phyloP scores from a whole-genome alignment of 2,113 vertebrate genomes.

The Trematocara zebra region DNA sequence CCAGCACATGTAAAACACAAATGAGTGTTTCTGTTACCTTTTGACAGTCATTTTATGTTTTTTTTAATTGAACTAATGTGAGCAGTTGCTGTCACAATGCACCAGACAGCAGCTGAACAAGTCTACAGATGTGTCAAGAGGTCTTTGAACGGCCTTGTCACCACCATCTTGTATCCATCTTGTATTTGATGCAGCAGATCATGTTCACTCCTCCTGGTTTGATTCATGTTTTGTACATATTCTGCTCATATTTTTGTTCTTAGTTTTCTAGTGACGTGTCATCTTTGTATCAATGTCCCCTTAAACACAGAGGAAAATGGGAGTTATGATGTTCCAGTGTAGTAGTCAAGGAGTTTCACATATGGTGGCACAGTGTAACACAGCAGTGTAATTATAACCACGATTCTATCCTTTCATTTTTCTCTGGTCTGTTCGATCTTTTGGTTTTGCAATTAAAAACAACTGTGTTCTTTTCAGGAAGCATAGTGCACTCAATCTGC shows the following conservation, averaged over 20 bases:
- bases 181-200: constrained; percentile 5
- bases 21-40: constrained; percentile 18
- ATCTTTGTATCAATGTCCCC: constrained; percentile 40
- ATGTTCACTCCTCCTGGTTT: background rate
- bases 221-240: constrained; percentile 81
- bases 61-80: constrained; percentile 33
- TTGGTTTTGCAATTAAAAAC: constrained; percentile 55
- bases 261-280: constrained; percentile 76
- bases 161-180: background rate
- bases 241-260: constrained; percentile 70
- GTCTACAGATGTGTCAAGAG: background rate
- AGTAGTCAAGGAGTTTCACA: constrained; percentile 44
- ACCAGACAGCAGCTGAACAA: background rate
- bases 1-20: constrained; percentile 20
- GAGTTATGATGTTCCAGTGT: constrained; percentile 21
- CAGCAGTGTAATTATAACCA: constrained; percentile 38
- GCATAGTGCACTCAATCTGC: constrained; percentile 73
- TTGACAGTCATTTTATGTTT: background rate
- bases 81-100: background rate
- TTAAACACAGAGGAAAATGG: constrained; percentile 1
- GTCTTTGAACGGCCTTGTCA: background rate
- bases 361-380: constrained; percentile 35
- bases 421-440: constrained; percentile 22
- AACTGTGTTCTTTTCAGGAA: constrained; percentile 72
- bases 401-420: constrained; percentile 24